Evolutionary conservation across 2,797 vertebrate genomes (phyloP).

Genomic region (Myotis pilosus): DNA sequence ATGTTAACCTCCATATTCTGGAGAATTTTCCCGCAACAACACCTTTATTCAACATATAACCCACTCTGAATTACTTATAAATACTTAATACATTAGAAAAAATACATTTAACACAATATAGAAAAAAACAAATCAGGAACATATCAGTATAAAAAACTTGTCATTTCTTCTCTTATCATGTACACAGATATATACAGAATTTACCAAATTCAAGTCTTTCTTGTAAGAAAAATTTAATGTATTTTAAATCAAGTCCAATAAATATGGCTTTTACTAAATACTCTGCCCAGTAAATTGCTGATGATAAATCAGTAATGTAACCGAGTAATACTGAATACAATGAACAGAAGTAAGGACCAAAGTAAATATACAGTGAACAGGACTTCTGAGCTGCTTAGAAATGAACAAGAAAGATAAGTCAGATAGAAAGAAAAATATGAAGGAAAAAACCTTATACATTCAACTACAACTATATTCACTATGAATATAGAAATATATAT

Average conservation of each 20-base stretch:
- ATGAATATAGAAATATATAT: background rate
- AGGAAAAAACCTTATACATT: background rate
- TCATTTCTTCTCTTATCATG: conserved; percentile 13
- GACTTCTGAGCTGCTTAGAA: conserved; percentile 9
- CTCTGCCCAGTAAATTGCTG: conserved; percentile 2
- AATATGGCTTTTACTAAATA: conserved; percentile 46
- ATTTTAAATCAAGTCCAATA: conserved; percentile 39
- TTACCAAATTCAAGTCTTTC: conserved; percentile 2
- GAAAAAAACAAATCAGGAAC: conserved; percentile 35
- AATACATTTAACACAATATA: background rate
- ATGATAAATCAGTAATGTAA: conserved; percentile 12
- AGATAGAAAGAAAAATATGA: conserved; percentile 30
- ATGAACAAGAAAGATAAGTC: background rate
- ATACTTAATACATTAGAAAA: conserved; percentile 43
- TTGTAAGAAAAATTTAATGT: conserved; percentile 14
- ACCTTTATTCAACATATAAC: conserved; percentile 1
- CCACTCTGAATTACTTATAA: conserved; percentile 22
- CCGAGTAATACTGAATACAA: background rate
- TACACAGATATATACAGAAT: background rate
- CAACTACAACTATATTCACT: background rate
- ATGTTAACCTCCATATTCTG: background rate
- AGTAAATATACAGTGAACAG: background rate
- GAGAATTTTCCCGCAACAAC: background rate
- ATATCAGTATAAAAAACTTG: conserved; percentile 30
- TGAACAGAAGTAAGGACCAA: background rate